Evolutionary conservation across 1,140 invertebrate species (phyloP), one percentile per base, ranked within the genome.

Genomic region (Heliothis subflexa): DNA sequence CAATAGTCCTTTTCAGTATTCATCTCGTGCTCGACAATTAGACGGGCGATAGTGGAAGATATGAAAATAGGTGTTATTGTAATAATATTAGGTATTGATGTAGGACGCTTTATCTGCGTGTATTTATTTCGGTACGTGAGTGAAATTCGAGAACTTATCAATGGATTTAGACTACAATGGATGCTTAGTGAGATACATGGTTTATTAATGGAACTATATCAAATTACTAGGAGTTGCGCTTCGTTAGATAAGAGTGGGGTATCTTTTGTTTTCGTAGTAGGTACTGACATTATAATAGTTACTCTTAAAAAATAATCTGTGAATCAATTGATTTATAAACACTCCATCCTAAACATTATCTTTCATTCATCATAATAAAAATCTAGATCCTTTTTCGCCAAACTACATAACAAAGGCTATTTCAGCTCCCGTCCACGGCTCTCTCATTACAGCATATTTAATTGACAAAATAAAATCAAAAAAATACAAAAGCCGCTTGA

Each of bases 11-110:
- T 80, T 71, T 79, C 62, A 74, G 71, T 62, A 85, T 85, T 81
- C 81, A 83, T 80, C 74, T 70, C 70, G 70, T 57, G 45, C 59
- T 78, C 55, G n/a, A 79, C 64, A 78, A 83, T 85, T 82, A 84
- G 80, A 82, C 78, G 59, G 40, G 61, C 66, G 54, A 78, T 78
- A 57, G 33, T 66, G 61, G 47, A 33, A 80, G 75, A 80, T 85
- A 78, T 73, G 79, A 78, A 78, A 81, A 81, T 71, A 74, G 68
- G 45, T 16, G 18, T 28, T 70, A 28, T 70, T 33, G 68, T 55
- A 11, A 10, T 28, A 54, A 33, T 57, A 40, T 45, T 45, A 45
- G 33, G 25, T 70, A 70, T 70, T 70, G 66, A 70, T 68, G 47
- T 70, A 47, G 40, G 11, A 66, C 10, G n/a, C 16, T 66, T 66